A percentile compares a stretch with the other conserved stretches of the same genome.
Evolutionary conservation across 1,140 invertebrate species (phyloP).

Genomic region (Drosophila nannoptera): DNA sequence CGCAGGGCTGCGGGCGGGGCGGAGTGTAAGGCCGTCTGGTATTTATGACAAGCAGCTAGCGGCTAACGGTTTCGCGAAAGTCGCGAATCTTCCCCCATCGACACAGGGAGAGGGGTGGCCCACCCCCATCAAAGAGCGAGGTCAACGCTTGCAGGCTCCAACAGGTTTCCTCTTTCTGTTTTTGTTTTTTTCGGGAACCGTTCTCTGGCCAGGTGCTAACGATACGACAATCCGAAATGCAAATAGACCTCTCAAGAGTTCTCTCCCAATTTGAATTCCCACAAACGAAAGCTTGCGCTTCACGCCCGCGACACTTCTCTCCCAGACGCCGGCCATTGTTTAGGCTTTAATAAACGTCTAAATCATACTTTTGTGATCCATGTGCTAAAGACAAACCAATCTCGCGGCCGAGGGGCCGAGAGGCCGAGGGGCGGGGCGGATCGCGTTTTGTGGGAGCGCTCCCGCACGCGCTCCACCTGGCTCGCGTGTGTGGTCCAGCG

Average conservation of each 20-base stretch:
- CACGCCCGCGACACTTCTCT: background rate
- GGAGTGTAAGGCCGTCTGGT: conserved; percentile 26
- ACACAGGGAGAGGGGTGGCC: background rate
- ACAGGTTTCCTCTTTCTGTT: conserved; percentile 7
- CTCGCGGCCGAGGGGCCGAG: conserved; percentile 9
- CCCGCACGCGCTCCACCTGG: conserved; percentile 8
- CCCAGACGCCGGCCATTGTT: conserved; percentile 43
- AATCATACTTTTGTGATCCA: conserved; percentile 74
- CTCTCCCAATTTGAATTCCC: conserved; percentile 66
- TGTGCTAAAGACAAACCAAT: conserved; percentile 74
- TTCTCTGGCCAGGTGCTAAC: conserved; percentile 53
- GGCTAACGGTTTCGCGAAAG: conserved; percentile 31
- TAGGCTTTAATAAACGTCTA: conserved; percentile 71
- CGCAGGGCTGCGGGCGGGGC: background rate
- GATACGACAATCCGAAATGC: conserved; percentile 47
- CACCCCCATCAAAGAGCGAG: background rate
- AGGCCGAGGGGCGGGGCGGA: too few relatives aligned
- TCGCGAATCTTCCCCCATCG: conserved; percentile 23
- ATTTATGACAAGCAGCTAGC: conserved; percentile 53
- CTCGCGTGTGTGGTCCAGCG: conserved; percentile 30
- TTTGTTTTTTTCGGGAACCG: background rate
- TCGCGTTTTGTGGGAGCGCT: too few relatives aligned
- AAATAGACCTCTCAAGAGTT: conserved; percentile 64
- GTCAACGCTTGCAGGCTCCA: conserved; percentile 1
- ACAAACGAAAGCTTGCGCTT: conserved; percentile 47